phyloP scores from a whole-genome alignment of 2,113 vertebrate genomes.

The Percopsis transmontana region DNA sequence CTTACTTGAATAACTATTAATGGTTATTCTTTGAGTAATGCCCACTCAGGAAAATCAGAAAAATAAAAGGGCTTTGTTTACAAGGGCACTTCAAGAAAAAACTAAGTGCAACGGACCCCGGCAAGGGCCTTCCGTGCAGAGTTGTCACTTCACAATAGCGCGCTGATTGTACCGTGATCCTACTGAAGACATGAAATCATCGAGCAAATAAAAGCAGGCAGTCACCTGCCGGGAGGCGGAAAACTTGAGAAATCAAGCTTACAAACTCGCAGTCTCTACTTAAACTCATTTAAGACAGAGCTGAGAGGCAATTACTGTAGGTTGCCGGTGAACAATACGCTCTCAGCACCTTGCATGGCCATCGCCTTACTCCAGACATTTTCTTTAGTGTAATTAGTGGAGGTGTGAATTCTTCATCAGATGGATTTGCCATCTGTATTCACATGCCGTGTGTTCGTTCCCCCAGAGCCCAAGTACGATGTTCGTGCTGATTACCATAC shows the following conservation, averaged over 20 bases:
- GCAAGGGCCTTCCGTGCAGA: conserved; percentile 33
- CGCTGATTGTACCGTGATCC: conserved; percentile 68
- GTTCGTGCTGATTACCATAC: conserved; percentile 57
- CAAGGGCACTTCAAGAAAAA: conserved; percentile 44
- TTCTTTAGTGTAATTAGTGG: conserved; percentile 69
- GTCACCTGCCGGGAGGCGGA: conserved; percentile 21
- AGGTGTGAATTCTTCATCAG: conserved; percentile 75
- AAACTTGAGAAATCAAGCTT: conserved; percentile 45
- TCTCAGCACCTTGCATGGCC: conserved; percentile 54
- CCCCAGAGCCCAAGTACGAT: conserved; percentile 16
- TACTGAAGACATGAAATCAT: conserved; percentile 21
- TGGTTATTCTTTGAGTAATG: conserved; percentile 51
- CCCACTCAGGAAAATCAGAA: conserved; percentile 39
- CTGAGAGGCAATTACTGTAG: conserved; percentile 66
- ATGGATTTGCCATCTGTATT: conserved; percentile 70
- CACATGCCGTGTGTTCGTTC: conserved; percentile 33
- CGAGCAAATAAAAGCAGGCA: conserved; percentile 1
- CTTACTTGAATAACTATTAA: conserved; percentile 70
- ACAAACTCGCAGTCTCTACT: conserved; percentile 61
- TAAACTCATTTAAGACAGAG: conserved; percentile 67
- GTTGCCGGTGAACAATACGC: conserved; percentile 73
- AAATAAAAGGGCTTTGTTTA: conserved; percentile 71
- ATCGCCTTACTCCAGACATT: conserved; percentile 45
- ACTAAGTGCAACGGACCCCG: conserved; percentile 8
- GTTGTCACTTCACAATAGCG: conserved; percentile 58